These are phyloP conservation scores for Cheilosia vulpina DNA, from an alignment of 2,888 invertebrate species.

Conservation along the genomic window DNA sequence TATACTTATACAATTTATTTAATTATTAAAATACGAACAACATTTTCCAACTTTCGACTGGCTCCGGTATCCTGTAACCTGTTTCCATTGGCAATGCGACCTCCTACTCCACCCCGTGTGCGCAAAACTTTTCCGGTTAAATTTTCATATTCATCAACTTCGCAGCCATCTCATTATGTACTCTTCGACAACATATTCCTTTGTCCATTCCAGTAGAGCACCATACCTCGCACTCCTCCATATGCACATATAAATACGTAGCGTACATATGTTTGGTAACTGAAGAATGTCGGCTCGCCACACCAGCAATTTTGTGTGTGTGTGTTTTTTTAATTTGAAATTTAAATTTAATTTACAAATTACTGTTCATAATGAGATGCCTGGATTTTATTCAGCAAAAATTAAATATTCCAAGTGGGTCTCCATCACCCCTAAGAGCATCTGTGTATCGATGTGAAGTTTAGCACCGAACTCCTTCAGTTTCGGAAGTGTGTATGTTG, in stretches of 20 bases:
- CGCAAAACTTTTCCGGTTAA: not conserved
- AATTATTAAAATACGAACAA: constrained; percentile 11
- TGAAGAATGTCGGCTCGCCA: not conserved
- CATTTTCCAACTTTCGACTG: constrained; percentile 15
- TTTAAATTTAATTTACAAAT: constrained; percentile 57
- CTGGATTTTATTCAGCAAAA: constrained; percentile 48
- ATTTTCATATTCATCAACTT: constrained; percentile 32
- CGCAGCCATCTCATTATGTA: constrained; percentile 5
- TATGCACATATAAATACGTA: no score
- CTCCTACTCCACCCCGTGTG: not conserved
- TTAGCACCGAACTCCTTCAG: constrained; percentile 1
- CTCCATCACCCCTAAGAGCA: not conserved
- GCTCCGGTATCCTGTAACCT: not conserved
- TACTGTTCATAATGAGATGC: constrained; percentile 53
- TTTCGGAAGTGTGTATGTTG: constrained; percentile 16
- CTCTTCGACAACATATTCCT: not conserved
- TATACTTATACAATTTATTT: not conserved
- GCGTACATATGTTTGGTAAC: not conserved
- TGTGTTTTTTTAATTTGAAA: constrained; percentile 28
- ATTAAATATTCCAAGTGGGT: constrained; percentile 54
- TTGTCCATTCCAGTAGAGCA: constrained; percentile 14
- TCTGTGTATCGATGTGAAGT: constrained; percentile 16
- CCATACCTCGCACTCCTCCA: not conserved
- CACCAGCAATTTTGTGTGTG: not conserved
- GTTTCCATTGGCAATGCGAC: not conserved